Conservation (phyloP, 92 coral and sea anemone species). For the Palythoa caribaeorum region DNA sequence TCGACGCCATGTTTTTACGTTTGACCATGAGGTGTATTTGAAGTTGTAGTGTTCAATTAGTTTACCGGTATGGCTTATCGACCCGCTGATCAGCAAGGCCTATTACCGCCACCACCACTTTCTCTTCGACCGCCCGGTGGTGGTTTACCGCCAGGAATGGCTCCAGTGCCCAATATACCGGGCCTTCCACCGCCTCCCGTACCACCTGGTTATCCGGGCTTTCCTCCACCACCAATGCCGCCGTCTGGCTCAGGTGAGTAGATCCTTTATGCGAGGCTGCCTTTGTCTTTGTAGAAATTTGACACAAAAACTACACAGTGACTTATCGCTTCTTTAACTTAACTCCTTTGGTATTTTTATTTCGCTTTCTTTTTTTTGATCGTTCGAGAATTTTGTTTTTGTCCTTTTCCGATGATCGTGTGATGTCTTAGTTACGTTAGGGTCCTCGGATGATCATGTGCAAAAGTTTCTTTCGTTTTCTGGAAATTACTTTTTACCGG, state of each 20-base stretch:
- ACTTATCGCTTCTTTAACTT: not conserved
- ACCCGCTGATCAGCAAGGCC: constrained; percentile 80
- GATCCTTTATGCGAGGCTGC: not conserved
- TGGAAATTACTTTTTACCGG: too few species aligned
- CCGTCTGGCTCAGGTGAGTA: constrained; percentile 53
- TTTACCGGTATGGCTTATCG: constrained; percentile 82
- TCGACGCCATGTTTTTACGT: constrained; percentile 9
- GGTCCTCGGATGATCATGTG: too few species aligned
- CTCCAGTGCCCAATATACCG: constrained; percentile 73
- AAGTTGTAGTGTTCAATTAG: constrained; percentile 8
- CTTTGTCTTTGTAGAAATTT: not conserved
- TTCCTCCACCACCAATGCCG: constrained; percentile 89
- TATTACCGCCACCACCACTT: constrained; percentile 84
- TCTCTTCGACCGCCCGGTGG: constrained; percentile 70
- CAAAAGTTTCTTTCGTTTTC: too few species aligned
- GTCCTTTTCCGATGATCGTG: too few species aligned
- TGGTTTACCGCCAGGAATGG: constrained; percentile 81
- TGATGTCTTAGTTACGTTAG: too few species aligned
- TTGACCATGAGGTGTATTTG: constrained; percentile 3
- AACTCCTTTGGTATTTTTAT: too few species aligned
- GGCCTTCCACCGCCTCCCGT: constrained; percentile 90
- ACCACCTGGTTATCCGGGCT: constrained; percentile 89
- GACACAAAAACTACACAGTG: not conserved
- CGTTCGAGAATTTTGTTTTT: not conserved
- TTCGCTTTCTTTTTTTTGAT: too few species aligned